These are phyloP conservation scores for Neopipo cinnamomea DNA, from an alignment of 2,113 vertebrate species.

Conservation along the genomic window DNA sequence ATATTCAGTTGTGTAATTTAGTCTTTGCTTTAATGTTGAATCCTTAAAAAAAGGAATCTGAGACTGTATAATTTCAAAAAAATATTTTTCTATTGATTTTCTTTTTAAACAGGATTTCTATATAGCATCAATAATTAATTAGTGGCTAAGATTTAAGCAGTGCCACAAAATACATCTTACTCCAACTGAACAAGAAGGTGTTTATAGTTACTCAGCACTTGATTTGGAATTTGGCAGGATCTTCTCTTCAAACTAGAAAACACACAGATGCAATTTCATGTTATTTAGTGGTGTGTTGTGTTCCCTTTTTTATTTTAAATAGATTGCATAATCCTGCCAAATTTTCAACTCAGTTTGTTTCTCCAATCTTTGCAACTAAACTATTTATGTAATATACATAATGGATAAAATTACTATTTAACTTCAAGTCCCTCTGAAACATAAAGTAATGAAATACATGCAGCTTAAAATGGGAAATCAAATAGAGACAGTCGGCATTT, in stretches of 20 bases:
- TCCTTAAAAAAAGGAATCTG: not conserved
- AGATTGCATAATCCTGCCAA: not conserved
- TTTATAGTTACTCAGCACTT: not conserved
- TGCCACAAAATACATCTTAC: not conserved
- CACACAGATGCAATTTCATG: conserved; percentile 21
- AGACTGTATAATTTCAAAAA: not conserved
- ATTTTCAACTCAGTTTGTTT: conserved; percentile 14
- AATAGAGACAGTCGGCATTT: not conserved
- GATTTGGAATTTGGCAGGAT: conserved; percentile 12
- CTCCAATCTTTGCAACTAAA: not conserved
- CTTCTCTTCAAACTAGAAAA: not conserved
- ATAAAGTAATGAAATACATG: not conserved
- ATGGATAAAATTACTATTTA: conserved; percentile 25
- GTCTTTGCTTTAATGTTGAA: not conserved
- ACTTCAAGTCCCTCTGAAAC: not conserved
- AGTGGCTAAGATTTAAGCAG: not conserved
- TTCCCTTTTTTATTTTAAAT: conserved; percentile 43
- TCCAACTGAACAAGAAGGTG: not conserved
- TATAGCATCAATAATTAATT: not conserved
- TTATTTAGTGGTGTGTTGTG: conserved; percentile 3
- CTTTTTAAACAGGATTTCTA: not conserved
- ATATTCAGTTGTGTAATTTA: not conserved
- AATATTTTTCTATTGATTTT: not conserved
- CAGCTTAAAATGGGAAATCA: not conserved
- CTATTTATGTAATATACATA: not conserved